These are phyloP conservation scores for Dexiosoma caninum DNA, from an alignment of 2,888 invertebrate genomes.

Conservation along the genomic window DNA sequence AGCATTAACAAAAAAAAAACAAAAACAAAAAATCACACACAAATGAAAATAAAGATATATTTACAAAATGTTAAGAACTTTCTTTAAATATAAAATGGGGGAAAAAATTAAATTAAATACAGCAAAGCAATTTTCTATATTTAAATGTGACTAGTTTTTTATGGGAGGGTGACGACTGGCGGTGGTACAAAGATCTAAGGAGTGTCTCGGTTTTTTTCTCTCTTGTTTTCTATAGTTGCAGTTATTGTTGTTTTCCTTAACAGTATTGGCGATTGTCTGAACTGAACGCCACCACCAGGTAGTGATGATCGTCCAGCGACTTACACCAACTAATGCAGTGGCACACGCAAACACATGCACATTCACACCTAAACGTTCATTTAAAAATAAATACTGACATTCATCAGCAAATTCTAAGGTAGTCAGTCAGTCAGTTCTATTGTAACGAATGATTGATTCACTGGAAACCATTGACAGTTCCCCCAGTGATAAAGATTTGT, in stretches of 20 bases:
- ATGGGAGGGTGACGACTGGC: slow-evolving; percentile 13
- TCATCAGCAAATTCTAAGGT: slow-evolving; percentile 47
- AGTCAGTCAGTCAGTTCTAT: slow-evolving; percentile 51
- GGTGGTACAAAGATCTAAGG: slow-evolving; percentile 62
- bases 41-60: slow-evolving; percentile 43
- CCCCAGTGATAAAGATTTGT: slow-evolving; percentile 56
- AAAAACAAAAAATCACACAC: slow-evolving; percentile 29
- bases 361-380: not conserved
- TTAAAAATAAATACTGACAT: slow-evolving; percentile 34
- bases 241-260: slow-evolving; percentile 5
- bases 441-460: slow-evolving; percentile 58
- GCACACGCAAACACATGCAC: not conserved
- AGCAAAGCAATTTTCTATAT: slow-evolving; percentile 43
- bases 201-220: slow-evolving; percentile 47
- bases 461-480: slow-evolving; percentile 64
- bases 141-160: slow-evolving; percentile 45
- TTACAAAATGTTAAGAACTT: slow-evolving; percentile 63
- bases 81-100: slow-evolving; percentile 46
- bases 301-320: slow-evolving; percentile 20
- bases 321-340: not conserved
- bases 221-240: too few species aligned
- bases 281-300: slow-evolving; percentile 51
- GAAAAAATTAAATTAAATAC: slow-evolving; percentile 16
- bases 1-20: slow-evolving; percentile 34
- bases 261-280: slow-evolving; percentile 48